A percentile compares a stretch with the other conserved stretches of the same genome.
Conservation (phyloP, 2,797 vertebrate species). For the Rhinoraja longicauda region DNA sequence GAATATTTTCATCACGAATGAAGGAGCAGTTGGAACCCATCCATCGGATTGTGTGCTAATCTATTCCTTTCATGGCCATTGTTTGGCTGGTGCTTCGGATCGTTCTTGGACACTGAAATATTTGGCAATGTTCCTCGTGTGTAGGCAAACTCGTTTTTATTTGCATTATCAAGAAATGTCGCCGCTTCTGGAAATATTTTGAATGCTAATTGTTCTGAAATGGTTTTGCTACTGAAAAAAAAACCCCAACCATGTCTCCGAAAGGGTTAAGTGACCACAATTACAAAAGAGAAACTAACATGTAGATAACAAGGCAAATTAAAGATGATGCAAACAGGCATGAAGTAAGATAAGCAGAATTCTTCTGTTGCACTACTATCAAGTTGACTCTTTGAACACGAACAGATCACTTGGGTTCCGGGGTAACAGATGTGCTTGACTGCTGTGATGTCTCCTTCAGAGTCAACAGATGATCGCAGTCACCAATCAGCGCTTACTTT, state of each 20-base stretch:
- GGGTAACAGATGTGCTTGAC: constrained; percentile 39
- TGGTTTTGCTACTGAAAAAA: background rate
- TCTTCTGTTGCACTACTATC: constrained; percentile 21
- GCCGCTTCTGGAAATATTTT: background rate
- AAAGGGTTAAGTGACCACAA: background rate
- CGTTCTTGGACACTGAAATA: constrained; percentile 11
- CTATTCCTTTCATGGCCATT: constrained; percentile 3
- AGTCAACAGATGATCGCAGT: constrained; percentile 38
- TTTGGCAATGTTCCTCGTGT: background rate
- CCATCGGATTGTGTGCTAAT: constrained; percentile 31
- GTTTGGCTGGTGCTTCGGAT: constrained; percentile 10
- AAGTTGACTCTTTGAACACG: constrained; percentile 35
- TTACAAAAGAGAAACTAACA: background rate
- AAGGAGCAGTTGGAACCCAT: constrained; percentile 24
- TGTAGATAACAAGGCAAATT: constrained; percentile 32
- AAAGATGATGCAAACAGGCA: constrained; percentile 14
- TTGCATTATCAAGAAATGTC: background rate
- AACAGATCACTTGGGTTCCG: constrained; percentile 35
- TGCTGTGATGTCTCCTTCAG: constrained; percentile 35
- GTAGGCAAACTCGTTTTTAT: background rate
- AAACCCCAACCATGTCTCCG: background rate
- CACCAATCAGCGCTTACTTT: constrained; percentile 35
- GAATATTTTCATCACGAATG: constrained; percentile 28
- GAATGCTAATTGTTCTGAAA: background rate
- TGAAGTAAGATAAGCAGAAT: constrained; percentile 28